phyloP scores from a whole-genome alignment of 2,888 invertebrate genomes.

The Geotrupes spiniger region DNA sequence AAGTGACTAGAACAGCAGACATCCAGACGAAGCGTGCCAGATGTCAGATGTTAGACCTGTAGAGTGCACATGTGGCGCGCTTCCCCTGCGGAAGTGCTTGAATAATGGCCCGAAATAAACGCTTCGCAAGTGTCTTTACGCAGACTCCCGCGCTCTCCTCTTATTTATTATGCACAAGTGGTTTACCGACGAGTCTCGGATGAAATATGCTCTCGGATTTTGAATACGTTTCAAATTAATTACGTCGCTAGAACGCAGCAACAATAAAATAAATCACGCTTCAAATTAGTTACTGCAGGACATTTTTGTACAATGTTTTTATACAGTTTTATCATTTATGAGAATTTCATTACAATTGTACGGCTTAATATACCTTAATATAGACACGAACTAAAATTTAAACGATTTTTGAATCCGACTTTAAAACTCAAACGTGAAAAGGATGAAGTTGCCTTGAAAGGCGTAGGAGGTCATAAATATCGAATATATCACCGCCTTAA shows the following conservation, averaged over 20 bases:
- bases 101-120: slow-evolving; percentile 20
- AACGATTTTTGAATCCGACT: neutral
- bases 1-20: slow-evolving; percentile 15
- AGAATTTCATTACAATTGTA: too few relatives aligned
- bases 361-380: too few relatives aligned
- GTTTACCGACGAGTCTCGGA: slow-evolving; percentile 9
- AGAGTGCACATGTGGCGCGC: slow-evolving; percentile 20
- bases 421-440: slow-evolving; percentile 5
- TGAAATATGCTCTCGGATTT: too few relatives aligned
- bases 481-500: slow-evolving; percentile 22
- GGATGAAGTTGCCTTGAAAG: slow-evolving; percentile 10
- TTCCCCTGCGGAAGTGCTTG: slow-evolving; percentile 25
- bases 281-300: too few relatives aligned
- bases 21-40: slow-evolving; percentile 29
- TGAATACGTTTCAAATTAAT: too few relatives aligned
- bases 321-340: too few relatives aligned
- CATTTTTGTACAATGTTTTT: too few relatives aligned
- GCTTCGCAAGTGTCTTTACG: slow-evolving; percentile 22
- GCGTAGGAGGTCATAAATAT: slow-evolving; percentile 18
- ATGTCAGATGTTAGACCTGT: slow-evolving; percentile 27
- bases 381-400: too few relatives aligned
- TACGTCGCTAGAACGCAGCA: too few relatives aligned
- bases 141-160: slow-evolving; percentile 11
- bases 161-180: slow-evolving; percentile 21
- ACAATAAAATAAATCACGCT: too few relatives aligned